Base-by-base conservation (phyloP, 2,113 vertebrate species). In the Sapajus apella region DNA sequence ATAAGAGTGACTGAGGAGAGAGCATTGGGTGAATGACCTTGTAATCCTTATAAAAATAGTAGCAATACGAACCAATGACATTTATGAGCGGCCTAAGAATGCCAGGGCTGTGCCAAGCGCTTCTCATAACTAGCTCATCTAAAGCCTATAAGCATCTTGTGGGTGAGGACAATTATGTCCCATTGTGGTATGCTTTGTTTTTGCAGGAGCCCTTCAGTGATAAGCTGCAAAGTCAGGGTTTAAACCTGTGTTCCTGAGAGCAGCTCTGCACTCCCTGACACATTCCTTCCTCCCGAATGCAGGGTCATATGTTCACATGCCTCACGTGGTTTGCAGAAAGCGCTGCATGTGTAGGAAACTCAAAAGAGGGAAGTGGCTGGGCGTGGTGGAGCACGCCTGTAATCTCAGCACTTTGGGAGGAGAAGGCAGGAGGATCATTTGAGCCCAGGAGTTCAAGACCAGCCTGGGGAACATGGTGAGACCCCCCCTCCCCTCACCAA, bases 21-120 rank as follows among this genome's bases (percentile, higher is more conserved):
- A 55, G 23, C 90, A 35, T 0, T 14, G 30, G 50, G 56, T 3
- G 12, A 80, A 27, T 1, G 35, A 66, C 84, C 45, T 88, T 43
- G 93, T 68, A 91, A 94, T 68, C 88, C 72, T 86, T 90, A 37
- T 25, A 92, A 92, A 94, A 92, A 89, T 68, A 87, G 75, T 32
- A 87, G 70, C 75, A 27, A 18, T 8, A 9, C 61, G 55, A 50
- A 64, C 72, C 12, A 5, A 2, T 80, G 80, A 80, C 37, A 70
- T 96, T 94, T 97, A 80, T 30, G 25, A 68, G 66, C 55, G 10
- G 5, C 61, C 17, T 10, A 3, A 80, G 83, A 80, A 45, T 84
- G 61, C 43, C 70, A 68, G 35, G 35, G 5, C 23, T 10, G 14
- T 40, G 64, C 43, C 79, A 45, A 23, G 40, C 6, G 50, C 81